phyloP scores from a whole-genome alignment of 1,140 invertebrate genomes.

The Gonioctena quinquepunctata region DNA sequence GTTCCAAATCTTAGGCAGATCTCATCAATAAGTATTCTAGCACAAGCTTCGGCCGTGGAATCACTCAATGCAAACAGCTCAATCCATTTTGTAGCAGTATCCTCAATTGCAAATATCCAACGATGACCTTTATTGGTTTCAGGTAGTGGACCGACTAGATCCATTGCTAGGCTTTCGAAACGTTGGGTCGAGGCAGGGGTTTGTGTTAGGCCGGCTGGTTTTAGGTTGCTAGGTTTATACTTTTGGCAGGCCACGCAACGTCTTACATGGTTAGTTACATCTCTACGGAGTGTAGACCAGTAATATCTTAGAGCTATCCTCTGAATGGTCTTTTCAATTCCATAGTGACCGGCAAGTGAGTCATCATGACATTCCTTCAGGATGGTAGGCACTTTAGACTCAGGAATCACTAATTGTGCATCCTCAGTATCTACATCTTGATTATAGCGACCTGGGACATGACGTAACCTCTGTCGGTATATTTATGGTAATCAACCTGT shows the following conservation, averaged over 20 bases:
- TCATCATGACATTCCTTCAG: conserved; percentile 37
- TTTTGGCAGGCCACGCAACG: conserved; percentile 15
- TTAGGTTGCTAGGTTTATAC: conserved; percentile 21
- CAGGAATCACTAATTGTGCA: conserved; percentile 33
- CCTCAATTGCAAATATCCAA: conserved; percentile 34
- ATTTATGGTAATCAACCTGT: conserved; percentile 3
- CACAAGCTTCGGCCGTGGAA: conserved; percentile 34
- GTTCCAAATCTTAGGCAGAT: conserved; percentile 28
- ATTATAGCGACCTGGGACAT: conserved; percentile 30
- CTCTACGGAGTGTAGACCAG: conserved; percentile 13
- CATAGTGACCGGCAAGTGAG: conserved; percentile 31
- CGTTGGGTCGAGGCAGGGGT: conserved; percentile 32
- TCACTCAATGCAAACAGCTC: conserved; percentile 24
- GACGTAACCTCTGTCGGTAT: conserved; percentile 34
- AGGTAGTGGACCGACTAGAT: conserved; percentile 36
- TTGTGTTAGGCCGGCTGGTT: conserved; percentile 45
- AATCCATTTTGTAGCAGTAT: conserved; percentile 27
- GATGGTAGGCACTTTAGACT: conserved; percentile 16
- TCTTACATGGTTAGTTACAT: conserved; percentile 11
- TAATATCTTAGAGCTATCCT: conserved; percentile 9
- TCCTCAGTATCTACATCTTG: conserved; percentile 29
- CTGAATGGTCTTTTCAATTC: conserved; percentile 25
- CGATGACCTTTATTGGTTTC: neutral
- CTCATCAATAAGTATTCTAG: conserved; percentile 29
- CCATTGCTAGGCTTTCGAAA: conserved; percentile 47